Conservation (phyloP, 2,113 vertebrate genomes). For the Ursus arctos region DNA sequence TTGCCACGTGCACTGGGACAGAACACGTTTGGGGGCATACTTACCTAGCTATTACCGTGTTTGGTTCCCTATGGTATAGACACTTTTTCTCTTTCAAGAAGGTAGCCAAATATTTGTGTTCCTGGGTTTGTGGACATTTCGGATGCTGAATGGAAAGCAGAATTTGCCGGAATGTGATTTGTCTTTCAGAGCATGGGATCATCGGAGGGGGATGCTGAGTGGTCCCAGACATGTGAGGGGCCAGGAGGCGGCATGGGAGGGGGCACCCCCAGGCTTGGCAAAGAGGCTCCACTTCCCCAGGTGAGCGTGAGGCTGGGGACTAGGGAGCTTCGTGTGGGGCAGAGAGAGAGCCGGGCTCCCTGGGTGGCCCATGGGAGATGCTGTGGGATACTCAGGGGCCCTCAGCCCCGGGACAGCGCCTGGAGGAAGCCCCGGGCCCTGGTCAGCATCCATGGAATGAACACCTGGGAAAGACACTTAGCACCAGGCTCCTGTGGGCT, state of each 20-base stretch:
- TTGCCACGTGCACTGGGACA: background rate
- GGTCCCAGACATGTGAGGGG: background rate
- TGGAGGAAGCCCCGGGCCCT: background rate
- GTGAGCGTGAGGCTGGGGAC: background rate
- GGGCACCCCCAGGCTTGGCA: background rate
- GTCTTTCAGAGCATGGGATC: background rate
- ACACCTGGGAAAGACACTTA: too few species aligned
- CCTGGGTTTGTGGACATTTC: background rate
- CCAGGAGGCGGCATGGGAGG: background rate
- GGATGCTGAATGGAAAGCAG: background rate
- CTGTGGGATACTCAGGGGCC: too few species aligned
- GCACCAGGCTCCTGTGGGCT: background rate
- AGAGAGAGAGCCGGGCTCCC: background rate
- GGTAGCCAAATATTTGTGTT: background rate
- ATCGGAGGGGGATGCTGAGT: too few species aligned
- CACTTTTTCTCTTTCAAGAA: background rate
- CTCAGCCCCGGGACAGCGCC: too few species aligned
- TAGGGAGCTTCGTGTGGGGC: background rate
- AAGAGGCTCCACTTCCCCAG: background rate
- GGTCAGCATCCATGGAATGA: too few species aligned
- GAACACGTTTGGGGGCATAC: background rate
- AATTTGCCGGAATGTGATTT: background rate
- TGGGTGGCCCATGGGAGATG: background rate
- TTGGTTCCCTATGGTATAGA: background rate
- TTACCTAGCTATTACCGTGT: too few species aligned